Evolutionary conservation across 2,113 vertebrate genomes (phyloP), one percentile per base, ranked within the genome.

Genomic region (Illadopsis cleaveri): DNA sequence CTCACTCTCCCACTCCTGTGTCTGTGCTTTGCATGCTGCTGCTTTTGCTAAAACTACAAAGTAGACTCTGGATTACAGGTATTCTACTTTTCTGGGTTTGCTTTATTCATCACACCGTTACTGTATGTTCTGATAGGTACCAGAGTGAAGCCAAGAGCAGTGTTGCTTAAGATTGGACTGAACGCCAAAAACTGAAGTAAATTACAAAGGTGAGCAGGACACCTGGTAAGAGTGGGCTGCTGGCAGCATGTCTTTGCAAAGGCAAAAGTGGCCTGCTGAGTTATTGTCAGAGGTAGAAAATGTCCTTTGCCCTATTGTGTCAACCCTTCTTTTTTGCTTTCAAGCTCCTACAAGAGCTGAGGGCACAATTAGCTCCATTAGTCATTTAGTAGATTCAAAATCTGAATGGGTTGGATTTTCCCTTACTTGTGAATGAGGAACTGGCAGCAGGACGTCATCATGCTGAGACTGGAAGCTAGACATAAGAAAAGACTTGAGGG

Each of bases 371-470:
- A 93, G 16, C 66, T 79, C 73, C 66, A 68, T 89, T 69, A 94
- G 50, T 94, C 75, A 89, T 85, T 95, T 91, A 93, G 81, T 91
- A 79, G 72, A 91, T 91, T 89, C 70, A 93, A 18, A 95, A 64
- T 81, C 37, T 91, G 83, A 94, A 75, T 57, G 62, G 53, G 16
- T 30, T 94, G 81, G 44, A 13, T 72, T 79, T 91, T 86, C 53
- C 44, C 57, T 66, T 71, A 48, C 83, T 82, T 89, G 61, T 77
- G 82, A 89, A 89, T 76, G 86, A 95, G 86, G 44, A 16, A 23
- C 73, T 83, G 89, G 45, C 86, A 69, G 83, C 81, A 89, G 95
- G 57, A 82, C 8, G 5, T 76, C 83, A 65, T 22, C 53, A 40
- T 0, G 0, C 81, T 60, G 89, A 81, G 76, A 13, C 56, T 54